A percentile compares a stretch with the other conserved stretches of the same genome.
These are phyloP conservation scores for Noctua fimbriata DNA, from an alignment of 2,888 invertebrate genomes.

Conservation along the genomic window DNA sequence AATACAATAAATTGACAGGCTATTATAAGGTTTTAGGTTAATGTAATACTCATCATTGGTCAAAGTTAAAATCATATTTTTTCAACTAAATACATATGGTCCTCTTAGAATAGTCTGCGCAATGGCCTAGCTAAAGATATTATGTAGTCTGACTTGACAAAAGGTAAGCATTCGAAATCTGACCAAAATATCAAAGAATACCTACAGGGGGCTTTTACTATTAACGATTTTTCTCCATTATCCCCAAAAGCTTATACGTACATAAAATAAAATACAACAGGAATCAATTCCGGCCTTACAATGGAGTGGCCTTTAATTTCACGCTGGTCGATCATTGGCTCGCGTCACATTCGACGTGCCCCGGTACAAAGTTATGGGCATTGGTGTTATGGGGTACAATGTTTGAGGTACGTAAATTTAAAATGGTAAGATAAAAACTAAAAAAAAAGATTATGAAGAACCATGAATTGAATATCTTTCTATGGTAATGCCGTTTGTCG, in stretches of 20 bases:
- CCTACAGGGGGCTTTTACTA: neutral
- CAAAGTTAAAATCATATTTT: too few species aligned
- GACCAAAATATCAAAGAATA: neutral
- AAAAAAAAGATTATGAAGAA: too few species aligned
- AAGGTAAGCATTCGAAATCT: neutral
- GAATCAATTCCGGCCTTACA: slow-evolving; percentile 50
- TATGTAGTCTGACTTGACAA: neutral
- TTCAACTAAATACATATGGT: too few species aligned
- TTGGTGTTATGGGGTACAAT: neutral
- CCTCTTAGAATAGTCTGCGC: neutral
- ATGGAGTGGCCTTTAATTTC: slow-evolving; percentile 57
- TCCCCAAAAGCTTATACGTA: slow-evolving; percentile 10
- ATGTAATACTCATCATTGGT: too few species aligned
- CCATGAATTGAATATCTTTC: too few species aligned
- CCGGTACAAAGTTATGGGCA: neutral
- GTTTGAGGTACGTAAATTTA: neutral
- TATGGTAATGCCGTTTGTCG: too few species aligned
- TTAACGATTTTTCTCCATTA: neutral
- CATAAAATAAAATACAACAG: slow-evolving; percentile 15
- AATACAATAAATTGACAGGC: too few species aligned
- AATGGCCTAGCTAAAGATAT: neutral
- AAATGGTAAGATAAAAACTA: neutral
- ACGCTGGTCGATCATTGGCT: slow-evolving; percentile 47
- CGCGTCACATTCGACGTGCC: slow-evolving; percentile 14
- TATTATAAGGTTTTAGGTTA: too few species aligned